Evolutionary conservation across 1,140 invertebrate species (phyloP).

Genomic region (Brachionus manjavacas): DNA sequence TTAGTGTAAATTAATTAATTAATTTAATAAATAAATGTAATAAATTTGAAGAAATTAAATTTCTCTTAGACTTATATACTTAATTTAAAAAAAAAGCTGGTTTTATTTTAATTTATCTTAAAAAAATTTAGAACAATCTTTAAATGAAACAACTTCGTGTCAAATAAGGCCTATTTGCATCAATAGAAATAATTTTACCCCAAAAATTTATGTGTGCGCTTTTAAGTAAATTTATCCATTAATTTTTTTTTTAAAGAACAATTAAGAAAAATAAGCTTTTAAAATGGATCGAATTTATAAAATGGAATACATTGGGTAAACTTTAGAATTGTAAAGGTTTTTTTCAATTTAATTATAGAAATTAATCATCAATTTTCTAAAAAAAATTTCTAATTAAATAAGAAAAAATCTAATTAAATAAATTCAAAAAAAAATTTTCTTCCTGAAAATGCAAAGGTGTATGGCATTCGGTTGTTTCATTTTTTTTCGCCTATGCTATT

Average conservation of each 20-base stretch:
- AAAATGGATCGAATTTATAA: not conserved
- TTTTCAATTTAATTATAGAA: not conserved
- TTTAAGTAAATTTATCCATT: not conserved
- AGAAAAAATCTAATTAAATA: not conserved
- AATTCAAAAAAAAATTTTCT: not conserved
- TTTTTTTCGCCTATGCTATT: not conserved
- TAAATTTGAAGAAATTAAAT: no score
- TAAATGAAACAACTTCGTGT: no score
- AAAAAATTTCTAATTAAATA: not conserved
- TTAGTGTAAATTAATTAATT: no score
- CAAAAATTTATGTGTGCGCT: no score
- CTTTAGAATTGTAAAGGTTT: not conserved
- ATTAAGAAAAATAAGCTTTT: constrained; percentile 14
- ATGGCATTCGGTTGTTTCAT: constrained; percentile 14
- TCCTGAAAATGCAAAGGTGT: not conserved
- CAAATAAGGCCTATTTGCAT: no score
- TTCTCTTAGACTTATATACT: no score
- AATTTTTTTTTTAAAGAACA: not conserved
- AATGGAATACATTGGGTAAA: constrained; percentile 29
- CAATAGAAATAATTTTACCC: no score
- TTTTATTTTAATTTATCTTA: no score
- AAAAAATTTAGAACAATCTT: no score
- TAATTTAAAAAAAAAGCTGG: no score
- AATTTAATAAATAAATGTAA: no score
- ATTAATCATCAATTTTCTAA: no score